These are phyloP conservation scores for Oophaga sylvatica DNA, from an alignment of 2,797 vertebrate genomes.

Conservation along the genomic window DNA sequence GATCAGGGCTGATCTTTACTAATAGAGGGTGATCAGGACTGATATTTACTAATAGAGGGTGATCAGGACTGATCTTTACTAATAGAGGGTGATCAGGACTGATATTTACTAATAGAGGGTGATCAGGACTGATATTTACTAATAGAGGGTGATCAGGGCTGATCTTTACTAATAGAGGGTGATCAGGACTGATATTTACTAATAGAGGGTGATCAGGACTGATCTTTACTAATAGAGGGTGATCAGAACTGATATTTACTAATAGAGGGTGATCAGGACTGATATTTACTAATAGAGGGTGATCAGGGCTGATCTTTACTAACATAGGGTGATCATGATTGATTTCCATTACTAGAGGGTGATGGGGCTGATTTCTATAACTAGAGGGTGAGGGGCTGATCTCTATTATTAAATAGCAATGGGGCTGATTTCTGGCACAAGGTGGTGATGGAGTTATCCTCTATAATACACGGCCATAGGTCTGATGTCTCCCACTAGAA, in stretches of 20 bases:
- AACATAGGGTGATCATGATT: background rate
- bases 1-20: background rate
- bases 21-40: background rate
- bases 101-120: background rate
- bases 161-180: background rate
- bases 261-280: background rate
- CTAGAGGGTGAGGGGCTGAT: background rate
- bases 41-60: background rate
- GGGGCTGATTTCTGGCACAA: background rate
- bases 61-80: background rate
- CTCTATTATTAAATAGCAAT: background rate
- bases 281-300: background rate
- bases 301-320: too few relatives aligned
- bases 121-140: background rate
- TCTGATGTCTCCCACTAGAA: background rate
- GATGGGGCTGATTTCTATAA: background rate
- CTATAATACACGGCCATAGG: background rate
- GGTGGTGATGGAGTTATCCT: too few relatives aligned
- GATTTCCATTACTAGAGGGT: background rate
- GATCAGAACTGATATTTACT: too few relatives aligned
- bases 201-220: background rate
- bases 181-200: background rate
- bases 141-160: background rate
- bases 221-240: too few relatives aligned
- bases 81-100: too few relatives aligned